Percentiles rank a stretch among this genome's conserved stretches.
phyloP scores from a whole-genome alignment of 2,888 invertebrate genomes.

The Thymelicus sylvestris region DNA sequence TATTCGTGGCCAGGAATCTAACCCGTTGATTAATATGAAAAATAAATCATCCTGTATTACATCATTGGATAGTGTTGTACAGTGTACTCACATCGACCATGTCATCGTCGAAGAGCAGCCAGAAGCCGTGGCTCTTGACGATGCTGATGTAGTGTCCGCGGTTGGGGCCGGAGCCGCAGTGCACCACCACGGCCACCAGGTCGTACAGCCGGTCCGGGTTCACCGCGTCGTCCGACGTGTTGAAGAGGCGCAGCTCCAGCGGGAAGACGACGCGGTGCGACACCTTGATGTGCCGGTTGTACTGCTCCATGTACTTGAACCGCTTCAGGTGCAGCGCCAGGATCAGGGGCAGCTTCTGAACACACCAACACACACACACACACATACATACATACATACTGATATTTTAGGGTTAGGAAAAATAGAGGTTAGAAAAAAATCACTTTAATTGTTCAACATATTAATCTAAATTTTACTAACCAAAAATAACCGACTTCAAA shows the following conservation, averaged over 20 bases:
- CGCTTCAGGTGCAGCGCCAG: constrained; percentile 98
- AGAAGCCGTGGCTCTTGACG: constrained; percentile 99
- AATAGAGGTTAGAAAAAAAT: too few relatives aligned
- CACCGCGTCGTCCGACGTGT: constrained; percentile 99
- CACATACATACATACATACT: too few relatives aligned
- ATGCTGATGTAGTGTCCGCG: constrained; percentile 99
- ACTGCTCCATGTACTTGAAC: constrained; percentile 99
- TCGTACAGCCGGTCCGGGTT: constrained; percentile 99
- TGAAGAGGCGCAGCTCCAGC: constrained; percentile 97
- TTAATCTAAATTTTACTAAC: too few relatives aligned
- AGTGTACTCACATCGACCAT: constrained; percentile 97
- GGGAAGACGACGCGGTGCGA: constrained; percentile 99
- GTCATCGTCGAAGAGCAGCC: constrained; percentile 99
- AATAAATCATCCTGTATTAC: too few relatives aligned
- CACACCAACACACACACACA: too few relatives aligned
- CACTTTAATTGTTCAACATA: too few relatives aligned
- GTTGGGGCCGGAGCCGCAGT: constrained; percentile 99
- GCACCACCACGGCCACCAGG: constrained; percentile 99
- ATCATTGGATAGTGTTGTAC: too few relatives aligned
- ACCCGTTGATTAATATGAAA: too few relatives aligned
- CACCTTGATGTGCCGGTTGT: constrained; percentile 99
- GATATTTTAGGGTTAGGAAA: too few relatives aligned
- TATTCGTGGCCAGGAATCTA: too few relatives aligned
- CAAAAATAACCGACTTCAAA: too few relatives aligned
- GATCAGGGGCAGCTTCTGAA: constrained; percentile 95